Evolutionary conservation across 2,888 invertebrate genomes (phyloP).

Genomic region (Dione juno): DNA sequence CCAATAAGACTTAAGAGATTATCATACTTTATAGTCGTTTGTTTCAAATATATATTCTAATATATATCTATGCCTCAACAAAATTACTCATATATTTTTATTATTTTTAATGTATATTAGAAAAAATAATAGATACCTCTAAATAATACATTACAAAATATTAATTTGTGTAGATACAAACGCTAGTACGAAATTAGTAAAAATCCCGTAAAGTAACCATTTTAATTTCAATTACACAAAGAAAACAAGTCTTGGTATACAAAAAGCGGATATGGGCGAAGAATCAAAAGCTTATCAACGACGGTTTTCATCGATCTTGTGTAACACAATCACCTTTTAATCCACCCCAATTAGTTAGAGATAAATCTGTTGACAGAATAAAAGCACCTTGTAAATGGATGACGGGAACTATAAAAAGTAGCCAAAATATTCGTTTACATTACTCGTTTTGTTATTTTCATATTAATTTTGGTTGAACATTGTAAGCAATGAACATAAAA

Average conservation of each 20-base stretch:
- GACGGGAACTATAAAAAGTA: constrained; percentile 48
- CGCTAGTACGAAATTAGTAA: background rate
- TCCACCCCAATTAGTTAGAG: constrained; percentile 69
- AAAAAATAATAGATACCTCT: no score
- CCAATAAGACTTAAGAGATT: constrained; percentile 16
- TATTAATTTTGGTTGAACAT: constrained; percentile 48
- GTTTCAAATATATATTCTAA: constrained; percentile 6
- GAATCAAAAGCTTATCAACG: constrained; percentile 16
- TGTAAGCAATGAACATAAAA: constrained; percentile 53
- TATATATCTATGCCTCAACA: no score
- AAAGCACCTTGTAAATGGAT: constrained; percentile 55
- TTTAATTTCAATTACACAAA: constrained; percentile 10
- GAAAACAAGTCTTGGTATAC: background rate
- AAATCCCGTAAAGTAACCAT: background rate
- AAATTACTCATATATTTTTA: no score
- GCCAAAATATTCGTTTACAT: constrained; percentile 33
- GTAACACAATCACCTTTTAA: constrained; percentile 53
- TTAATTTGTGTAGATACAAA: background rate
- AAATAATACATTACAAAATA: no score
- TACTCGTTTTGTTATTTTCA: constrained; percentile 36
- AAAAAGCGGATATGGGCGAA: constrained; percentile 3
- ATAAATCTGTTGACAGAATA: constrained; percentile 63
- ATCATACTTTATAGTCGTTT: constrained; percentile 18
- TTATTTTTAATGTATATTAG: no score
- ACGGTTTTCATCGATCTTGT: constrained; percentile 50